Evolutionary conservation across 2,113 vertebrate genomes (phyloP).

Genomic region (Carollia perspicillata): DNA sequence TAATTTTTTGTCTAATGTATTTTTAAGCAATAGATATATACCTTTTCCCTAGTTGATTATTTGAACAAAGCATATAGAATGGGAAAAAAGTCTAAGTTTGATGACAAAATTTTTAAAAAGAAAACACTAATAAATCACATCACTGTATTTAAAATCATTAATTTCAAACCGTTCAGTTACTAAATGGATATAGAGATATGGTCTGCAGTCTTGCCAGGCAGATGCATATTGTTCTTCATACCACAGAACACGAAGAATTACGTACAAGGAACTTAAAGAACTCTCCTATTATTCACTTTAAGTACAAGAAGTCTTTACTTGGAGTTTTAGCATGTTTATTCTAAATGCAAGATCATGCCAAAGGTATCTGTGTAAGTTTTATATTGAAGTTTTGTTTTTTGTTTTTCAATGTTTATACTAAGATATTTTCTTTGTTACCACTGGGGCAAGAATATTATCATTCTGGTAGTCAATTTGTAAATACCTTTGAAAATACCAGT

Average conservation of each 20-base stretch:
- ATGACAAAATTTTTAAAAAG: not conserved
- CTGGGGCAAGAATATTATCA: conserved; percentile 42
- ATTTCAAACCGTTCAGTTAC: conserved; percentile 29
- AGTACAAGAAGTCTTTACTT: conserved; percentile 22
- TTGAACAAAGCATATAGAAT: conserved; percentile 32
- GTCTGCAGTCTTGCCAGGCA: not conserved
- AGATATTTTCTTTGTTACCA: conserved; percentile 42
- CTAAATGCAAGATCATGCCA: conserved; percentile 46
- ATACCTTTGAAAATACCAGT: conserved; percentile 54
- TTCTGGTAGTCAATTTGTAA: conserved; percentile 53
- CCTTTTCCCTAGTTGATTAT: conserved; percentile 13
- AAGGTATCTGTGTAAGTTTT: conserved; percentile 29
- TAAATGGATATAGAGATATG: not conserved
- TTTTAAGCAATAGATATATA: conserved; percentile 32
- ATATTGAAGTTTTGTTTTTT: conserved; percentile 56
- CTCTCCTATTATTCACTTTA: conserved; percentile 30
- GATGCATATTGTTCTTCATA: not conserved
- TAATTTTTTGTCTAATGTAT: conserved; percentile 30
- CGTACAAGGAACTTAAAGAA: not conserved
- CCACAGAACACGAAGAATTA: conserved; percentile 22
- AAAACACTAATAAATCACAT: conserved; percentile 22
- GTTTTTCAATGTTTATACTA: conserved; percentile 49
- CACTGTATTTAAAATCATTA: conserved; percentile 41
- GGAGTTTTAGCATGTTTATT: conserved; percentile 25
- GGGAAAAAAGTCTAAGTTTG: conserved; percentile 38